A percentile compares a stretch with the other conserved stretches of the same genome.
These are phyloP conservation scores for Dasysyrphus tricinctus DNA, from an alignment of 2,888 invertebrate species.

Conservation along the genomic window DNA sequence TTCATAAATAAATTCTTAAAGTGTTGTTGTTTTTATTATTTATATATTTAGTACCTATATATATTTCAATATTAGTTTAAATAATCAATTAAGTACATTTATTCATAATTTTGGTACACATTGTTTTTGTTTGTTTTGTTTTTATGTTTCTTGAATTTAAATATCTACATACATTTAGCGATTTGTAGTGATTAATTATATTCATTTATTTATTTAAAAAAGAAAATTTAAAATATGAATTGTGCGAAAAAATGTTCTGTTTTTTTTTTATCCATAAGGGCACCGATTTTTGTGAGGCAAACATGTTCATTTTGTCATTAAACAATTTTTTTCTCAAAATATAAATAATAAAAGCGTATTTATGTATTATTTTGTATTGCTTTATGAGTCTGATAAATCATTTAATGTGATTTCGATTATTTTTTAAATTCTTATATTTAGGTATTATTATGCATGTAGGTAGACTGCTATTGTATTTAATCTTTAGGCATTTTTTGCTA, in stretches of 20 bases:
- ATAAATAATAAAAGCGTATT: neutral
- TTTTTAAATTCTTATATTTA: neutral
- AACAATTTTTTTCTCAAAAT: neutral
- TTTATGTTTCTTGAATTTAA: slow-evolving; percentile 16
- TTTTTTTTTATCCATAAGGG: neutral
- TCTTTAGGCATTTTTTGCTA: neutral
- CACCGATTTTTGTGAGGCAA: slow-evolving; percentile 6
- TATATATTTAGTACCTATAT: slow-evolving; percentile 43
- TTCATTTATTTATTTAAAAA: neutral
- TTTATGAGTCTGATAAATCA: neutral
- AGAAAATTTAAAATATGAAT: neutral
- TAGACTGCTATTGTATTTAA: neutral
- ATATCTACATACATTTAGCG: slow-evolving; percentile 49
- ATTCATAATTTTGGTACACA: slow-evolving; percentile 30
- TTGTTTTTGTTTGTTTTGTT: slow-evolving; percentile 17
- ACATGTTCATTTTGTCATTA: slow-evolving; percentile 1
- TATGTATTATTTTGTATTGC: neutral
- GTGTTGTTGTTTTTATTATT: slow-evolving; percentile 6
- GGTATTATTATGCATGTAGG: neutral
- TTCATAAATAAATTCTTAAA: slow-evolving; percentile 62
- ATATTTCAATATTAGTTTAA: neutral
- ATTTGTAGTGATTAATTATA: neutral
- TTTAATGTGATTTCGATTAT: neutral
- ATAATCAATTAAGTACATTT: neutral
- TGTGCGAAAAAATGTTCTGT: slow-evolving; percentile 19